Conservation (phyloP, 1,140 invertebrate genomes). For the Lanistes nyassanus region DNA sequence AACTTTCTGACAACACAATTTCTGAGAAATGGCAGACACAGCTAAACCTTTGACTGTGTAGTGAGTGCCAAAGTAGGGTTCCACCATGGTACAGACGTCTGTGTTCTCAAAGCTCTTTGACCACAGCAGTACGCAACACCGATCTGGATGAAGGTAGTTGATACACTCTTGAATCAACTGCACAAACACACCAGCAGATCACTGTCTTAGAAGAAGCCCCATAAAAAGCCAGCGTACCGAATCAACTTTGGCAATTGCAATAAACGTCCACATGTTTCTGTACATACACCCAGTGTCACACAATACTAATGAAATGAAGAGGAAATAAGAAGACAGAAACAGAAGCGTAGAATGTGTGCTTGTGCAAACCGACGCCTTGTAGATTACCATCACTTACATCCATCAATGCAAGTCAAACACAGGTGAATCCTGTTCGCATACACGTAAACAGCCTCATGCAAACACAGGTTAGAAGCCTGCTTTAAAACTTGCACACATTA, state of each 20-base stretch:
- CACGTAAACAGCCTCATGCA: neutral
- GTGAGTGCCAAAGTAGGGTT: conserved; percentile 59
- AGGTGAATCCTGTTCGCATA: neutral
- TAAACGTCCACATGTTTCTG: neutral
- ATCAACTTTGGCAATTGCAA: neutral
- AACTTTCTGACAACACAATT: too few species aligned
- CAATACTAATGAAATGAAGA: too few species aligned
- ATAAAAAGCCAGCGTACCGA: neutral
- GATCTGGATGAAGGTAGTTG: conserved; percentile 48
- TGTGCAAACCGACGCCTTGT: too few species aligned
- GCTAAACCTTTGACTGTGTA: conserved; percentile 41
- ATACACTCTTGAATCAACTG: conserved; percentile 57
- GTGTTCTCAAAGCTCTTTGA: conserved; percentile 49
- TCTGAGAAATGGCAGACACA: too few species aligned
- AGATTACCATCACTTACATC: too few species aligned
- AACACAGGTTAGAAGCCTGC: too few species aligned
- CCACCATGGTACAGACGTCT: conserved; percentile 45
- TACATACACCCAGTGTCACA: too few species aligned
- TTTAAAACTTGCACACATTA: too few species aligned
- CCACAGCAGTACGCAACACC: conserved; percentile 58
- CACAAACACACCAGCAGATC: neutral
- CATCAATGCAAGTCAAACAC: too few species aligned
- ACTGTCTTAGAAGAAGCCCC: neutral
- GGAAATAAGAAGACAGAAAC: too few species aligned
- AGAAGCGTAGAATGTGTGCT: too few species aligned